Evolutionary conservation across 1,140 invertebrate genomes (phyloP), one percentile per base, ranked within the genome.

Genomic region (Drosophila prosaltans): DNA sequence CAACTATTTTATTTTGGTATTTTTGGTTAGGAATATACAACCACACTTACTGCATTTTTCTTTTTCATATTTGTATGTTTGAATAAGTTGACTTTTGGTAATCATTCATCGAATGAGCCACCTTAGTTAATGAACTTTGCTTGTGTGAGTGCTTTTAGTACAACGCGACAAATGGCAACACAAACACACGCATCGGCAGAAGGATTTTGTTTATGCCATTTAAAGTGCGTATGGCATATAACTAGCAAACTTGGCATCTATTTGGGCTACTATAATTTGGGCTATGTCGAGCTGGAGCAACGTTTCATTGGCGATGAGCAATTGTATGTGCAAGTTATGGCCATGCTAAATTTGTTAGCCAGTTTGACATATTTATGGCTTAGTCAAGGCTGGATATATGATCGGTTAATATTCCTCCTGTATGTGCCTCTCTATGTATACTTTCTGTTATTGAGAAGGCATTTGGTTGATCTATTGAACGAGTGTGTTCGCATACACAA

Each of bases 181-280:
- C 67, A 80, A 16, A 74, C 69, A 43, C 78, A 86, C 75, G 68
- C 65, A 9, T 69, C 78, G 16, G 65, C 67, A 16, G 60, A 67
- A n/a, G 74, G 81, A 24, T 86, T 84, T 61, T 84, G 81, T 43
- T 32, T 84, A 40, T 81, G 82, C 24, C 81, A 84, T 48, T 65
- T 84, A 54, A 69, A 74, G 55, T 66, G 74, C 41, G 74, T 84
- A 21, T 84, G 81, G 81, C 69, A 67, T 9, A 36, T 74, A 1
- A 62, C 65, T 1, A 69, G 62, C 0, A 43, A 65, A 21, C 45
- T 84, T 36, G 74, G 78, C n/a, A 41, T 74, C 75, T 81, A 81
- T 45, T 54, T 84, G 21, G 81, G 81, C 26, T 86, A 74, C 58
- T 84, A 78, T 39, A 78, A 84, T 30, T 54, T 74, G 30, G 68